A percentile compares a stretch with the other conserved stretches of the same genome.
phyloP scores from a whole-genome alignment of 2,888 invertebrate species.

The Cantharis rufa region DNA sequence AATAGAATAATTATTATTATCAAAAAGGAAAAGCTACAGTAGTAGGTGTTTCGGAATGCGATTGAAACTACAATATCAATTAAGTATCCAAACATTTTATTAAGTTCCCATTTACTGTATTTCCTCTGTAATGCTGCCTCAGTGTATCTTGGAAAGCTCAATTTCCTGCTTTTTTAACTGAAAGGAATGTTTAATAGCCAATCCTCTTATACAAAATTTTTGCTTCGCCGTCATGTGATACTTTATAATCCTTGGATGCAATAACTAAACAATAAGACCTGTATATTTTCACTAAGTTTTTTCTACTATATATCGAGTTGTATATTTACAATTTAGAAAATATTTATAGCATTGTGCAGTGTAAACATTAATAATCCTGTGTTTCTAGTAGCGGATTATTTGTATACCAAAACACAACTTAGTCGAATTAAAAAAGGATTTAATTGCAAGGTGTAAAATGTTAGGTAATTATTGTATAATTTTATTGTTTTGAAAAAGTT shows the following conservation, averaged over 20 bases:
- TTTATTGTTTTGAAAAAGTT: neutral
- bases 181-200: neutral
- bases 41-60: neutral
- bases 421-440: neutral
- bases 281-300: neutral
- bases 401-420: neutral
- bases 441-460: neutral
- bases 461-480: neutral
- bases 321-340: neutral
- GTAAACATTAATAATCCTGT: neutral
- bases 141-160: neutral
- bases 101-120: neutral
- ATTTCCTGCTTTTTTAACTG: neutral
- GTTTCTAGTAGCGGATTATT: neutral
- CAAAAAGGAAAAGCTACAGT: neutral
- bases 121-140: neutral
- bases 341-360: neutral
- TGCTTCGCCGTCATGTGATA: neutral
- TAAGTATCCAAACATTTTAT: neutral
- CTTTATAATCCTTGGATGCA: neutral
- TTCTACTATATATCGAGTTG: neutral
- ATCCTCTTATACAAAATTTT: neutral
- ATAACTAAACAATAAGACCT: neutral
- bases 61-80: neutral
- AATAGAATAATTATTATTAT: neutral